These are phyloP conservation scores for Drosophila orena DNA, from an alignment of 1,140 invertebrate genomes.

Conservation along the genomic window DNA sequence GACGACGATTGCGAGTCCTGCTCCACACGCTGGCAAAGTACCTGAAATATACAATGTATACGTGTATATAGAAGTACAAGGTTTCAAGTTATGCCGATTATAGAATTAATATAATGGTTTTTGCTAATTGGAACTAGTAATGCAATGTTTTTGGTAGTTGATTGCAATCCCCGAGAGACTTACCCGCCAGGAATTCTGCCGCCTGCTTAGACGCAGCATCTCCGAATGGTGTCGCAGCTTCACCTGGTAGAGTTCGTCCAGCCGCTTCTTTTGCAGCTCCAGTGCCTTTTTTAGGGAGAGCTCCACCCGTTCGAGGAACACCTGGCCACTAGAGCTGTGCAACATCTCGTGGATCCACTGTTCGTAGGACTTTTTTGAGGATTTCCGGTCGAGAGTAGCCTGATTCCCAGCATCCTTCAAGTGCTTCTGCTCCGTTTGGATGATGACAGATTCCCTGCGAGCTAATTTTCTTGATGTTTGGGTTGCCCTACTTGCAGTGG, in stretches of 20 bases:
- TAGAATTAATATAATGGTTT: too few species aligned
- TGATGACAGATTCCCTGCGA: not conserved
- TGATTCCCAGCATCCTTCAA: constrained; percentile 1
- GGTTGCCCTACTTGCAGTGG: not conserved
- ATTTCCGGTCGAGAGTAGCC: not conserved
- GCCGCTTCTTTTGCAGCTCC: constrained; percentile 59
- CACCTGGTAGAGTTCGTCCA: constrained; percentile 56
- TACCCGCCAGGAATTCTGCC: constrained; percentile 69
- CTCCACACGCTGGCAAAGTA: constrained; percentile 50
- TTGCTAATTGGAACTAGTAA: too few species aligned
- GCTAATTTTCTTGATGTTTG: not conserved
- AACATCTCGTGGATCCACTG: constrained; percentile 80
- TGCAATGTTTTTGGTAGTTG: too few species aligned
- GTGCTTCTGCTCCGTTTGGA: constrained; percentile 3
- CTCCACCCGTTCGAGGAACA: constrained; percentile 75
- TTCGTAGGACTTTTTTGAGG: constrained; percentile 40
- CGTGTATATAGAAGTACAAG: too few species aligned
- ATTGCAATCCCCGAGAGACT: constrained; percentile 1
- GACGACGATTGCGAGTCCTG: constrained; percentile 50
- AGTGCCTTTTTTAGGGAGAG: constrained; percentile 70
- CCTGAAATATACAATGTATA: constrained; percentile 1
- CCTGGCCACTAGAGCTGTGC: constrained; percentile 59
- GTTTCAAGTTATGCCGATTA: not conserved
- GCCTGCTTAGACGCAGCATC: constrained; percentile 51
- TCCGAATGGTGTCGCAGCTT: constrained; percentile 70